phyloP scores from a whole-genome alignment of 2,797 vertebrate genomes.

The Girardinus metallicus region DNA sequence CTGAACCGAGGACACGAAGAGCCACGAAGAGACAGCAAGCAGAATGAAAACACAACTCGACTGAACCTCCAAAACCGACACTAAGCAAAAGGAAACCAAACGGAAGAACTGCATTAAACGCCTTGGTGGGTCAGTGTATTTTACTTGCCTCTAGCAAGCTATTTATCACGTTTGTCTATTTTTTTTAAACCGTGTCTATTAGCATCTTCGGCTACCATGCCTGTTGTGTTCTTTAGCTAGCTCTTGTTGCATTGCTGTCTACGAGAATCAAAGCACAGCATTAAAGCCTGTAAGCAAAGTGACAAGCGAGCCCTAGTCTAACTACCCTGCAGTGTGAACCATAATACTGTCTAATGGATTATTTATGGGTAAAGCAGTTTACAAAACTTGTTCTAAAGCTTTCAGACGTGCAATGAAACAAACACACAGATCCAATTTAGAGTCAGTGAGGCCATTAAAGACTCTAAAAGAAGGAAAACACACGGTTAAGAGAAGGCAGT shows the following conservation, averaged over 20 bases:
- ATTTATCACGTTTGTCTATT: background rate
- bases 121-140: background rate
- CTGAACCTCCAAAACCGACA: background rate
- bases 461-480: constrained; percentile 17
- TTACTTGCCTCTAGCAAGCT: background rate
- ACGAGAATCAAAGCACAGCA: constrained; percentile 27
- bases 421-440: constrained; percentile 40
- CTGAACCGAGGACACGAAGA: background rate
- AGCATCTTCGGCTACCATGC: background rate
- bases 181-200: too few relatives aligned
- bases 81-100: background rate
- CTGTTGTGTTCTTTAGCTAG: background rate
- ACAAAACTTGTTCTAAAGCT: constrained; percentile 23
- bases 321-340: constrained; percentile 12
- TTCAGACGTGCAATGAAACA: background rate
- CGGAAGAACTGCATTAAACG: background rate
- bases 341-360: constrained; percentile 45
- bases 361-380: constrained; percentile 23
- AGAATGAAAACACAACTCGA: background rate
- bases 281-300: constrained; percentile 11
- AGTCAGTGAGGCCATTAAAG: constrained; percentile 26
- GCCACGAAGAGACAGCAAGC: background rate
- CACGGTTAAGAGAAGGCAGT: constrained; percentile 28
- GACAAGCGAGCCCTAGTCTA: constrained; percentile 12
- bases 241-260: background rate